These are phyloP conservation scores for Leptosomus discolor DNA, from an alignment of 2,113 vertebrate genomes.

Conservation along the genomic window DNA sequence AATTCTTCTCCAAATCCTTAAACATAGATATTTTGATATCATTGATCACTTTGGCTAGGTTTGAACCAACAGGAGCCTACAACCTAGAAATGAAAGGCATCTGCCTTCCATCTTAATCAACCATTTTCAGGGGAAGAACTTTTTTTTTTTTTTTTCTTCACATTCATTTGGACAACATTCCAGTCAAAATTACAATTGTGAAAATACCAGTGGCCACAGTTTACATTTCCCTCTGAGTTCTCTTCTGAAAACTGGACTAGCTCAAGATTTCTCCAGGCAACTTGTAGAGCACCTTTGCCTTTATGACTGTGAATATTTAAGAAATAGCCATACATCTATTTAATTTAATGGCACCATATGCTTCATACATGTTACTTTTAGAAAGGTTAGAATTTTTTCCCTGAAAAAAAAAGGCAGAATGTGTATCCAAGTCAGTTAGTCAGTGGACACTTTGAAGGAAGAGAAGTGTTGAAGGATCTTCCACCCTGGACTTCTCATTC, in stretches of 20 bases:
- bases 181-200: not conserved
- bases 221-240: not conserved
- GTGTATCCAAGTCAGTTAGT: not conserved
- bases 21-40: not conserved
- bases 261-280: not conserved
- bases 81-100: not conserved
- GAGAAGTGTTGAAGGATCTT: not conserved
- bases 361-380: not conserved
- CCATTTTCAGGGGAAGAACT: not conserved
- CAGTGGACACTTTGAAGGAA: not conserved
- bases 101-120: not conserved
- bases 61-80: not conserved
- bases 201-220: not conserved
- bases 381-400: not conserved
- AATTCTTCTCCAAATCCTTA: not conserved
- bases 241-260: not conserved
- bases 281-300: not conserved
- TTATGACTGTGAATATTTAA: not conserved
- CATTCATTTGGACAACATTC: not conserved
- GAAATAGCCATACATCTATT: not conserved
- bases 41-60: not conserved
- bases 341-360: not conserved
- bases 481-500: not conserved
- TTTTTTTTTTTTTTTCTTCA: not conserved
- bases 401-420: not conserved